These are phyloP conservation scores for Mythimna impura DNA, from an alignment of 2,888 invertebrate species.

Conservation along the genomic window DNA sequence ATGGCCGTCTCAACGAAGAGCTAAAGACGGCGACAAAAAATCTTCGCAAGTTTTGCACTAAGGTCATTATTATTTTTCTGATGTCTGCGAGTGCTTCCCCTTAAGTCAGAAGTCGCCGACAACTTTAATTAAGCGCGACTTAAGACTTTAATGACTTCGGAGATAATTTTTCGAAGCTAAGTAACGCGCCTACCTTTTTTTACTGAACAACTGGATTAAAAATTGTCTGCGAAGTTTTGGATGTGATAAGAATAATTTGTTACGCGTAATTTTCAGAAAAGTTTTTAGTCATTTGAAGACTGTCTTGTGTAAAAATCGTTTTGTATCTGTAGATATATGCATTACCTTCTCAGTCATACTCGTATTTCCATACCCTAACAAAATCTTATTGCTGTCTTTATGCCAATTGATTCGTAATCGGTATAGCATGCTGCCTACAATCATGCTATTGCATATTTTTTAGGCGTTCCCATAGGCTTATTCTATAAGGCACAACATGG, in stretches of 20 bases:
- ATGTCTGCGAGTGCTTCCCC: constrained; percentile 64
- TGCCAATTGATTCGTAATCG: too few species aligned
- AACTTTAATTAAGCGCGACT: constrained; percentile 84
- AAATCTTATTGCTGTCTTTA: too few species aligned
- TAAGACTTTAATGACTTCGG: constrained; percentile 84
- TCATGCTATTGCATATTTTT: too few species aligned
- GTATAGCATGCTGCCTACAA: too few species aligned
- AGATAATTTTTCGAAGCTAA: constrained; percentile 75
- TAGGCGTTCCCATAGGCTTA: too few species aligned
- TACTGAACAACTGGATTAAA: constrained; percentile 75
- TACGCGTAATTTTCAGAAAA: not conserved
- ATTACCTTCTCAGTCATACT: too few species aligned
- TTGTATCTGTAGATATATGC: too few species aligned
- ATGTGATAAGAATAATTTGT: constrained; percentile 62
- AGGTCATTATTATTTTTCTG: constrained; percentile 69
- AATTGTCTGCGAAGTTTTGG: constrained; percentile 83
- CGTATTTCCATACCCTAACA: too few species aligned
- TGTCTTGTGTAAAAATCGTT: too few species aligned
- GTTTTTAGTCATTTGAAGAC: not conserved
- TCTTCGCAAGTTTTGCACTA: constrained; percentile 63
- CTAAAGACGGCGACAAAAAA: constrained; percentile 42
- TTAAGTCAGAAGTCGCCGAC: constrained; percentile 51
- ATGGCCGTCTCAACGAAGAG: constrained; percentile 26
- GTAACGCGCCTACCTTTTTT: constrained; percentile 72
- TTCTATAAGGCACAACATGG: too few species aligned